Percentiles rank a stretch among this genome's conserved stretches.
Evolutionary conservation across 2,797 vertebrate genomes (phyloP).

Genomic region (Xyrichtys novacula): DNA sequence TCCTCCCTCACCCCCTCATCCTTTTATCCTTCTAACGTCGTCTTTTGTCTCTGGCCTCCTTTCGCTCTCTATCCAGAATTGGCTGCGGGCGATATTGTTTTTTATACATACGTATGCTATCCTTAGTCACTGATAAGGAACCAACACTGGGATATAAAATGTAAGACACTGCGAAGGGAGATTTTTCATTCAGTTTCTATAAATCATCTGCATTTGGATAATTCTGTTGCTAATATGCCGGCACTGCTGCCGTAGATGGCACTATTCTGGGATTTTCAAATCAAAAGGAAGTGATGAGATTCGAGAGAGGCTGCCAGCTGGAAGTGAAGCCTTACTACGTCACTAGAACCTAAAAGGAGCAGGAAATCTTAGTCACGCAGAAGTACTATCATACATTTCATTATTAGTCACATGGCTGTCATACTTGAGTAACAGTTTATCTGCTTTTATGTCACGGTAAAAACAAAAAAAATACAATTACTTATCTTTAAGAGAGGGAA

Average conservation of each 20-base stretch:
- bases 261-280: conserved; percentile 9
- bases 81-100: conserved; percentile 64
- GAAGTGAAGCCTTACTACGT: neutral
- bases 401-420: neutral
- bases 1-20: conserved; percentile 66
- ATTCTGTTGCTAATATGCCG: conserved; percentile 23
- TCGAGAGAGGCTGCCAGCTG: neutral
- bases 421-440: neutral
- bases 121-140: conserved; percentile 62
- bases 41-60: conserved; percentile 78
- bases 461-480: neutral
- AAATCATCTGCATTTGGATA: conserved; percentile 45
- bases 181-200: conserved; percentile 27
- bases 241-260: conserved; percentile 7
- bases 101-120: conserved; percentile 30
- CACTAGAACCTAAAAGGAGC: neutral
- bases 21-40: conserved; percentile 69
- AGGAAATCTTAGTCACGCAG: conserved; percentile 11
- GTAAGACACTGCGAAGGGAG: conserved; percentile 9
- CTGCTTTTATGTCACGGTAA: neutral
- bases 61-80: conserved; percentile 61
- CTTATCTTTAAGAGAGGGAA: neutral
- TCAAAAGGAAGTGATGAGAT: conserved; percentile 35
- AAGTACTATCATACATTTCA: neutral
- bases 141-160: conserved; percentile 32